Conservation (phyloP, 2,888 invertebrate species). For the Sycophila texana region DNA sequence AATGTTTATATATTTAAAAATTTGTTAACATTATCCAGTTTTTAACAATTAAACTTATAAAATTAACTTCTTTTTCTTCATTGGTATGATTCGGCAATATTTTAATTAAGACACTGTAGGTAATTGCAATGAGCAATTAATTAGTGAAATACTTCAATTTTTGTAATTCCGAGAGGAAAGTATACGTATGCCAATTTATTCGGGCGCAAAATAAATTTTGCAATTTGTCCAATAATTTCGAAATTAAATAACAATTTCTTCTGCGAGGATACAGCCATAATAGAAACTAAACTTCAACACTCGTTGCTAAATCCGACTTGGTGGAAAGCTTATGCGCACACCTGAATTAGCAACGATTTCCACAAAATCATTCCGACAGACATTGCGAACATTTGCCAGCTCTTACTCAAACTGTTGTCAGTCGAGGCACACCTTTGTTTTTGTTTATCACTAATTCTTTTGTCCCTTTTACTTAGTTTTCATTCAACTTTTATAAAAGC, state of each 20-base stretch:
- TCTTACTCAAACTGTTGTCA: background rate
- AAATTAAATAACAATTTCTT: slow-evolving; percentile 8
- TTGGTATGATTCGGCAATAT: no score
- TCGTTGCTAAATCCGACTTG: slow-evolving; percentile 13
- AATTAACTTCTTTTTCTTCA: no score
- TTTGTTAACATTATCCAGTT: no score
- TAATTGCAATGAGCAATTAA: no score
- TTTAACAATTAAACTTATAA: no score
- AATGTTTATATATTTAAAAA: no score
- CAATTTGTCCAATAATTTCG: slow-evolving; percentile 13
- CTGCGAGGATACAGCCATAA: background rate
- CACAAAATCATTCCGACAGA: slow-evolving; percentile 28
- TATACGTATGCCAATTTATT: background rate
- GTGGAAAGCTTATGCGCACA: slow-evolving; percentile 20
- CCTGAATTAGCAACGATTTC: slow-evolving; percentile 30
- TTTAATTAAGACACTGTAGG: no score
- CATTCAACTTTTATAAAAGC: no score
- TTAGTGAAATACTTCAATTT: background rate
- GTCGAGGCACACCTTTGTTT: no score
- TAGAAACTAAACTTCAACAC: slow-evolving; percentile 17
- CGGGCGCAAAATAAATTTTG: background rate
- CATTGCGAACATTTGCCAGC: slow-evolving; percentile 20
- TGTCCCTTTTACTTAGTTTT: no score
- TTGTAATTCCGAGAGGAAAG: background rate
- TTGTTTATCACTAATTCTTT: no score